Conservation (phyloP, 2,113 vertebrate species). For the Stegastes partitus region DNA sequence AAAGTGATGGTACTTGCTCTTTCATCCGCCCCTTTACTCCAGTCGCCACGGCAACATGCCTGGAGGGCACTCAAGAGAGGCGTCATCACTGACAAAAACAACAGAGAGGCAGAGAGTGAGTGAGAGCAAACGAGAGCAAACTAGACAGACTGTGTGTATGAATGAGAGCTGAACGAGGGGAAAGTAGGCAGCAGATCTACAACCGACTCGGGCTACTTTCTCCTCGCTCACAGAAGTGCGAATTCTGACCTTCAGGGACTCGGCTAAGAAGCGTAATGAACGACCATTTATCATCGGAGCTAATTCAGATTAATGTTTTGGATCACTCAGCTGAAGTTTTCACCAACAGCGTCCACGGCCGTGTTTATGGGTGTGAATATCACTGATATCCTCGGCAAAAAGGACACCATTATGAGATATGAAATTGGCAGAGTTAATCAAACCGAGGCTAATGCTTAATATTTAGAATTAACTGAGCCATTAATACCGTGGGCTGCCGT, state of each 20-base stretch:
- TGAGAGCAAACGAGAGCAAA: constrained; percentile 60
- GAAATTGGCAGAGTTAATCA: constrained; percentile 79
- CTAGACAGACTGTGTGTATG: constrained; percentile 47
- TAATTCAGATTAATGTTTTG: constrained; percentile 58
- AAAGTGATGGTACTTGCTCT: constrained; percentile 66
- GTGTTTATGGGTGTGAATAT: constrained; percentile 62
- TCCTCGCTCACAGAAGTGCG: constrained; percentile 34
- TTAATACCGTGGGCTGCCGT: constrained; percentile 65
- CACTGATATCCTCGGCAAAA: constrained; percentile 56
- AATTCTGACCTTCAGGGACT: constrained; percentile 64
- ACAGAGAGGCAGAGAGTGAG: constrained; percentile 64
- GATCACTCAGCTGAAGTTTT: constrained; percentile 49
- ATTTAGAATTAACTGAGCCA: constrained; percentile 76
- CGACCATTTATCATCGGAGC: constrained; percentile 52
- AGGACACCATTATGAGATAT: constrained; percentile 68
- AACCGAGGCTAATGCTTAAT: constrained; percentile 75
- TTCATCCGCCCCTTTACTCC: constrained; percentile 76
- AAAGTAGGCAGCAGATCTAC: constrained; percentile 43
- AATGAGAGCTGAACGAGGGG: constrained; percentile 48
- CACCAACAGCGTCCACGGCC: constrained; percentile 15
- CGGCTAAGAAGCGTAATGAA: constrained; percentile 54
- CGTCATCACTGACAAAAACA: constrained; percentile 80
- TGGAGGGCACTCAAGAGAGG: constrained; percentile 78
- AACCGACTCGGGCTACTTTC: constrained; percentile 9
- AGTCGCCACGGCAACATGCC: constrained; percentile 83